A percentile compares a stretch with the other conserved stretches of the same genome.
phyloP scores from a whole-genome alignment of 1,140 invertebrate genomes.

The Zophobas atratus region DNA sequence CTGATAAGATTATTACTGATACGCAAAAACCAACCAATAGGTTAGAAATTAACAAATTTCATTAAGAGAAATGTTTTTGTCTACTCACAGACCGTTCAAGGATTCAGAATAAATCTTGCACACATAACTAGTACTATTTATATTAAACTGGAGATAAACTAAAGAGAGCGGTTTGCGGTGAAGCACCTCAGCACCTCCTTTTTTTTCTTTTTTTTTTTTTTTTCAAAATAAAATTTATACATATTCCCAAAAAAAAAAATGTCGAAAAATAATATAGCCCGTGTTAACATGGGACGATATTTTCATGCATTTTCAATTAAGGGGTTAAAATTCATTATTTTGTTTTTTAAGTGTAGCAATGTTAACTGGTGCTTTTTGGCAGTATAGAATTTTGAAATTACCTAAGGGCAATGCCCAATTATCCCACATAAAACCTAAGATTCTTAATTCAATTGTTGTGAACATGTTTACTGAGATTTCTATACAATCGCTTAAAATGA shows the following conservation, averaged over 20 bases:
- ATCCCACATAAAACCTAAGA: background rate
- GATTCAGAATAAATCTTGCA: no score
- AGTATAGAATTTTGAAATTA: constrained; percentile 3
- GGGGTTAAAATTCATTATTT: background rate
- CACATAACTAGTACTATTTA: no score
- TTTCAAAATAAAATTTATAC: background rate
- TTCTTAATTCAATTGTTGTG: constrained; percentile 3
- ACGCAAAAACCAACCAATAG: no score
- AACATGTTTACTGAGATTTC: constrained; percentile 1
- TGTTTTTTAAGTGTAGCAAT: background rate
- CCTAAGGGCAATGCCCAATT: background rate
- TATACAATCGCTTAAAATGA: constrained; percentile 2
- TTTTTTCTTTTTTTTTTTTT: no score
- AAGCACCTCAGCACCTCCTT: no score
- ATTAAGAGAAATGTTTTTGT: no score
- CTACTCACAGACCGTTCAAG: no score
- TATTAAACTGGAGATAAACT: no score
- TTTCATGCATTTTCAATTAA: constrained; percentile 1
- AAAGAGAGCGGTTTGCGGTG: no score
- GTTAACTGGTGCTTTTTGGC: background rate
- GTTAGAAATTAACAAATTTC: no score
- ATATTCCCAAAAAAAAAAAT: background rate
- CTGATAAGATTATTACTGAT: no score
- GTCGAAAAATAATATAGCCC: background rate
- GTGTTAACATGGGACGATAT: constrained; percentile 1